These are phyloP conservation scores for Pangasius sanitwongsei DNA, from an alignment of 2,797 vertebrate species.

Conservation along the genomic window DNA sequence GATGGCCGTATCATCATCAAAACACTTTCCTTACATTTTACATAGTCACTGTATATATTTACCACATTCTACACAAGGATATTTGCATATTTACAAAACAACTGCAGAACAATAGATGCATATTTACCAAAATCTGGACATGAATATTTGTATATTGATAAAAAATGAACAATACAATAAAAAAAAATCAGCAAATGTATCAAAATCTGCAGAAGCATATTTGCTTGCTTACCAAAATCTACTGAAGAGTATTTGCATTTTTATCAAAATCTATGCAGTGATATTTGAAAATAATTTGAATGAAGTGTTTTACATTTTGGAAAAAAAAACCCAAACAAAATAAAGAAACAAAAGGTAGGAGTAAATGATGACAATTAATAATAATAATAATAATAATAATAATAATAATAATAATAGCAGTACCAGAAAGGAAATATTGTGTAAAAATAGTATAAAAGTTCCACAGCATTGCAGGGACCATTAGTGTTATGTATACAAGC, in stretches of 20 bases:
- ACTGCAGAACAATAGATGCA: background rate
- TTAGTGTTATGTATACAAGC: background rate
- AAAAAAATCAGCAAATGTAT: background rate
- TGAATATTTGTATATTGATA: background rate
- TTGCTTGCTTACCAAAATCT: background rate
- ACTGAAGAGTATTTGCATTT: background rate
- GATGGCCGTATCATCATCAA: background rate
- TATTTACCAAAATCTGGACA: background rate
- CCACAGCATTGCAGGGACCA: background rate
- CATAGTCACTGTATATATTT: background rate
- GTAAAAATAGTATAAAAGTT: background rate
- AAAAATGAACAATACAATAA: background rate
- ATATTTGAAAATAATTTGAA: background rate
- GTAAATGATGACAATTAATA: no score
- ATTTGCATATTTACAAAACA: background rate
- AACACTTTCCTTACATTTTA: background rate
- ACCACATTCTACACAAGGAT: background rate
- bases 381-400: background rate
- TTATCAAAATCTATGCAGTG: background rate
- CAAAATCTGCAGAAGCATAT: background rate
- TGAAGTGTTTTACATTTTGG: background rate
- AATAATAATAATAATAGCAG: background rate
- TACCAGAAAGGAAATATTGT: background rate
- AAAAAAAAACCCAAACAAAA: background rate
- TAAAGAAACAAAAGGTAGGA: background rate